Percentiles rank a stretch among this genome's conserved stretches.
phyloP scores from a whole-genome alignment of 2,113 vertebrate genomes.

The Corythornis madagascariensis region DNA sequence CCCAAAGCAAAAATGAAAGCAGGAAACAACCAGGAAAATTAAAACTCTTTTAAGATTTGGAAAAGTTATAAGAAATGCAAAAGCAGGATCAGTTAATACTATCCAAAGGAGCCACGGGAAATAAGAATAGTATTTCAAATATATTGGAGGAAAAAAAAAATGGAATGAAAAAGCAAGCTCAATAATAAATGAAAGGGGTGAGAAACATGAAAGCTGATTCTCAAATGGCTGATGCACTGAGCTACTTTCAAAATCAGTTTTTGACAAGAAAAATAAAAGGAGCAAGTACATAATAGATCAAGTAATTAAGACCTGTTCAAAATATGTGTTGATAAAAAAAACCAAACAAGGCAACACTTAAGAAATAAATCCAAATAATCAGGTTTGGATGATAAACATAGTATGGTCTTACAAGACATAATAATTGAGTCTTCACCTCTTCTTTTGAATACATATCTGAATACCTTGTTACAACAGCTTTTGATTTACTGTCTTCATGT shows the following conservation, averaged over 20 bases:
- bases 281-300: slow-evolving; percentile 41
- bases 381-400: slow-evolving; percentile 28
- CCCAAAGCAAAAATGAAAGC: slow-evolving; percentile 6
- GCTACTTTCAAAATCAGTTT: slow-evolving; percentile 45
- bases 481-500: slow-evolving; percentile 1
- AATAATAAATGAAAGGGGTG: slow-evolving; percentile 47
- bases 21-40: slow-evolving; percentile 30
- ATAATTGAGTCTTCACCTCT: slow-evolving; percentile 13
- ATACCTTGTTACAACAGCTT: slow-evolving; percentile 34
- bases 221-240: slow-evolving; percentile 50
- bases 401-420: slow-evolving; percentile 50
- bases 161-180: slow-evolving; percentile 48
- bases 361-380: slow-evolving; percentile 34
- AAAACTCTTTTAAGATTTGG: slow-evolving; percentile 35
- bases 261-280: slow-evolving; percentile 48
- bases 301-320: slow-evolving; percentile 64
- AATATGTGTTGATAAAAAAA: slow-evolving; percentile 51
- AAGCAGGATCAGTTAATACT: slow-evolving; percentile 37
- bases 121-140: slow-evolving; percentile 53
- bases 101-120: slow-evolving; percentile 51
- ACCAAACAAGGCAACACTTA: slow-evolving; percentile 32
- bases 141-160: background rate
- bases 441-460: background rate
- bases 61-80: slow-evolving; percentile 55
- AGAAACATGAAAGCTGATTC: slow-evolving; percentile 52